Evolutionary conservation across 1,140 invertebrate genomes (phyloP), one percentile per base, ranked within the genome.

Genomic region (Cotesia typhae): DNA sequence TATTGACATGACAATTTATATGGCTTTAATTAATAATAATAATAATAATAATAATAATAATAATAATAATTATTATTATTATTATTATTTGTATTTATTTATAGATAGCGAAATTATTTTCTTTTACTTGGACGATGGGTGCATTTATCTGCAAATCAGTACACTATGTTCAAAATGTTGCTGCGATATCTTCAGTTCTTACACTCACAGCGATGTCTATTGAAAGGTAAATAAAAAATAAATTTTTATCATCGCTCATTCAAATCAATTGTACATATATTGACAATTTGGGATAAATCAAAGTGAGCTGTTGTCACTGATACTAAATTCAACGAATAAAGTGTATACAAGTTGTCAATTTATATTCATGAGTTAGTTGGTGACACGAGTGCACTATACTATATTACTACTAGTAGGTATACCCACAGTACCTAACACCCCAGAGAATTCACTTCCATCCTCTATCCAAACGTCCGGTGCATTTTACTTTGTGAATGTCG

Each of bases 191-290:
- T 79, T 94, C 92, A 1, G 92, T 94, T 10, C 86, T 93, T 9
- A 94, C 93, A 0, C 85, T 94, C 9, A 94, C 93, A 3, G 90
- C 90, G n/a, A 94, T 94, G 88, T 93, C 92, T 75, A 86, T 94
- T 36, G 93, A 94, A 84, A 91, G 93, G 92, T 93, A 87, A 74
- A 60, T 35, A 55, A 59, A 6, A 61, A 10, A 9, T 14, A 60
- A 17, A 9, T 41, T 10, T 51, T 28, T 28, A 28, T 28, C 28
- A 28, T 28, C 0, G 28, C 28, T 28, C 28, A 28, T 28, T 28
- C 1, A 28, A 28, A 28, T 28, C 28, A 28, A 28, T 28, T 28
- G 28, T 28, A 28, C 28, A 28, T 28, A 3, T 28, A 47, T 47
- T 47, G 41, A 47, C 17, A 12, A 20, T 28, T 1, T 28, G 28